Percentiles rank a stretch among this genome's conserved stretches.
phyloP scores from a whole-genome alignment of 2,797 vertebrate genomes.

The Heterohyrax brucei region DNA sequence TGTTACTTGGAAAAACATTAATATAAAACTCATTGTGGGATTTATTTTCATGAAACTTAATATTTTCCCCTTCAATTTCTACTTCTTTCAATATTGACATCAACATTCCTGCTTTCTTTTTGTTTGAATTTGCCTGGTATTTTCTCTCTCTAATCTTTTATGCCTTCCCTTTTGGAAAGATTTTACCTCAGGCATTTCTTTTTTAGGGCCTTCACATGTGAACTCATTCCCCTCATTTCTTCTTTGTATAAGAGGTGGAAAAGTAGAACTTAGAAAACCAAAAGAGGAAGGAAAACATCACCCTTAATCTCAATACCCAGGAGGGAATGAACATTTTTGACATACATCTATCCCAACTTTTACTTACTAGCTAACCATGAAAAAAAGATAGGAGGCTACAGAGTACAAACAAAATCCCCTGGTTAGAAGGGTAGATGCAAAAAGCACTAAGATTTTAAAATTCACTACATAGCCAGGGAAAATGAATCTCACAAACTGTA shows the following conservation, averaged over 20 bases:
- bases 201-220: background rate
- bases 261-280: slow-evolving; percentile 42
- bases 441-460: background rate
- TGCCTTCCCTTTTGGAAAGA: background rate
- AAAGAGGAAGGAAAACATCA: background rate
- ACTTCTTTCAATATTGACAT: background rate
- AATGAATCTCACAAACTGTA: background rate
- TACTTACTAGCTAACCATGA: background rate
- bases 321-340: background rate
- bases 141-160: slow-evolving; percentile 2
- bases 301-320: background rate
- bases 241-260: slow-evolving; percentile 26
- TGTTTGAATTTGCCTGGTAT: background rate
- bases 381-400: slow-evolving; percentile 9
- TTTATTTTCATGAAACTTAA: background rate
- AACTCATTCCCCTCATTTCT: slow-evolving; percentile 8
- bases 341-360: background rate
- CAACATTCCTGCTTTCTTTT: background rate
- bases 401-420: background rate
- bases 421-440: slow-evolving; percentile 13
- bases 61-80: background rate
- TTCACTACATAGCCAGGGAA: background rate
- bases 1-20: background rate
- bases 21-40: background rate
- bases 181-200: slow-evolving; percentile 27